Evolutionary conservation across 2,888 invertebrate species (phyloP), one percentile per base, ranked within the genome.

Genomic region (Amphipyra berbera): DNA sequence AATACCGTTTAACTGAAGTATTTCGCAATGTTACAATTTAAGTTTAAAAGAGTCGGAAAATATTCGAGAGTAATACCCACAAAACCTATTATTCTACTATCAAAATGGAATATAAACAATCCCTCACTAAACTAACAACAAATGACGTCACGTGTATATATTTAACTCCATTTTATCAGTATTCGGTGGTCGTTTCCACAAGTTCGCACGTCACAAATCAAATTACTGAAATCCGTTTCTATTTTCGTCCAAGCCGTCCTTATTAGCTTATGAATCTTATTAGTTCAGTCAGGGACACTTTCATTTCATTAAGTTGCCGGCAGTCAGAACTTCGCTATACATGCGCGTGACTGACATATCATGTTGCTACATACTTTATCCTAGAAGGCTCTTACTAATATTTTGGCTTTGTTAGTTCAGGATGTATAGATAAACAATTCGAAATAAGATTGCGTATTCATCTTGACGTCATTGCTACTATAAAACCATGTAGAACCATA

Each of bases 161-260:
- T 21, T 1, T 21, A 21, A 21, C 21, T 21, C 21, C 21, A 21
- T 21, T 21, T 21, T 21, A 21, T 21, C 21, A 21, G 21, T 47
- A 49, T 55, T 69, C 61, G 21, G 47, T 6, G 48, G n/a, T 10
- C 13, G 49, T 65, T 71, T 63, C 52, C 53, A 64, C 59, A 64
- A 66, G 48, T 57, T 66, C 38, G 37, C 54, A 66, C 72, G 72
- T 71, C 74, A 76, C 71, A 63, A 74, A 80, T 80, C 71, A 69
- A 78, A 78, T 81, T 82, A 82, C 65, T 49, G 35, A 66, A 74
- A 69, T 73, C 61, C 68, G 60, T 21, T 67, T 61, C 69, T 81
- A 81, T 81, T 76, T 79, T 67, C 30, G 69, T 56, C 68, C 13
- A n/a, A 38, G 44, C 47, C 50, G 54, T 64, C 57, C 47, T 72